Conservation (phyloP, 1,140 invertebrate species). For the Neodiprion lecontei region DNA sequence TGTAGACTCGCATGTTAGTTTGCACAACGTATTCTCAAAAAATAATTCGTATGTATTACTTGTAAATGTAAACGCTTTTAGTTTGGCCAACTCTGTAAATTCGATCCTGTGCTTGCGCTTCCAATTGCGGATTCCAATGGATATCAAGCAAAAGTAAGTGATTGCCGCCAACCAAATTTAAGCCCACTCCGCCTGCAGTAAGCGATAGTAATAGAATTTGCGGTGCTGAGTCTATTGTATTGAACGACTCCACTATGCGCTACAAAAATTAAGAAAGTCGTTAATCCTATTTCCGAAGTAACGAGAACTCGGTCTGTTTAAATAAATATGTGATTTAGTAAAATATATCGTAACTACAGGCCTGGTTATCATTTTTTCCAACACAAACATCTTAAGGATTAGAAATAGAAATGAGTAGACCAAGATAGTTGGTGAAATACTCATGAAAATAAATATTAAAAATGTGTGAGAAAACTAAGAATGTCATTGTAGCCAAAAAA, state of each 20-base stretch:
- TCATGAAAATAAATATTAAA: background rate
- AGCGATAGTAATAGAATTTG: constrained; percentile 83
- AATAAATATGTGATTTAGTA: no score
- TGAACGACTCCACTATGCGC: constrained; percentile 75
- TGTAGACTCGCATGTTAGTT: constrained; percentile 25
- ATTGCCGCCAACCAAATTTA: constrained; percentile 90
- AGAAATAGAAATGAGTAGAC: background rate
- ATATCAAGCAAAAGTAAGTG: constrained; percentile 89
- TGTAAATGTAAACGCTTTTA: constrained; percentile 83
- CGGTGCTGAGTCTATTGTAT: constrained; percentile 60
- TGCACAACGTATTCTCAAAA: background rate
- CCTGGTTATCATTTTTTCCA: no score
- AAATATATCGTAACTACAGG: no score
- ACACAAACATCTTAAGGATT: background rate
- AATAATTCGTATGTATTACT: constrained; percentile 60
- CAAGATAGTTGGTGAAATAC: background rate
- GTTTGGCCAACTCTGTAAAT: constrained; percentile 90
- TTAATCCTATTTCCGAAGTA: background rate
- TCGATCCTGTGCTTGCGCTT: constrained; percentile 90
- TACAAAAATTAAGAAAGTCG: constrained; percentile 45
- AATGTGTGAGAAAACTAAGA: no score
- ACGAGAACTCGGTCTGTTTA: no score
- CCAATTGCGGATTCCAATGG: constrained; percentile 96
- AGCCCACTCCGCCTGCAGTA: constrained; percentile 88
- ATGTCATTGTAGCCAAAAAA: background rate